These are phyloP conservation scores for Gymnoscelis rufifasciata DNA, from an alignment of 2,888 invertebrate genomes.

Conservation along the genomic window DNA sequence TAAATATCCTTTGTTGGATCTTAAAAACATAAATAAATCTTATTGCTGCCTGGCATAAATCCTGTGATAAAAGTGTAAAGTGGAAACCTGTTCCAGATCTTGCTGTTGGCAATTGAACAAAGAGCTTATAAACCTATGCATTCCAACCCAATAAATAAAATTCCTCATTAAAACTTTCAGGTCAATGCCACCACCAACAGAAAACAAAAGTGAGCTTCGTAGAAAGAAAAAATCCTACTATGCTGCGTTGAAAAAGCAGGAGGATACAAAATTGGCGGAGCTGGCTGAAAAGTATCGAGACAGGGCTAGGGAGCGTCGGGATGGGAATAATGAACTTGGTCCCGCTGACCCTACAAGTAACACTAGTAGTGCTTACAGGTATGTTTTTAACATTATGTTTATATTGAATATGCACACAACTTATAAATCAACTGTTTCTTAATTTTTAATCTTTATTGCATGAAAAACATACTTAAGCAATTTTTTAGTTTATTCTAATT, in stretches of 20 bases:
- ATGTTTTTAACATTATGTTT: too few relatives aligned
- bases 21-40: too few relatives aligned
- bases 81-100: too few relatives aligned
- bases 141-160: background rate
- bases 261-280: conserved; percentile 96
- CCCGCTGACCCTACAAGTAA: conserved; percentile 91
- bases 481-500: too few relatives aligned
- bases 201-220: conserved; percentile 89
- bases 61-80: too few relatives aligned
- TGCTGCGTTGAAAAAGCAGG: conserved; percentile 95
- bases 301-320: conserved; percentile 92
- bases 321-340: conserved; percentile 90
- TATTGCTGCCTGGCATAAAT: too few relatives aligned
- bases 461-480: too few relatives aligned
- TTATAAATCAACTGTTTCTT: too few relatives aligned
- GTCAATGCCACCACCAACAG: conserved; percentile 75
- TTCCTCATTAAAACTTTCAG: conserved; percentile 36
- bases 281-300: conserved; percentile 95
- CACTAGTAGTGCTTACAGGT: conserved; percentile 87
- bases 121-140: background rate
- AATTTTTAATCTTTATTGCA: too few relatives aligned
- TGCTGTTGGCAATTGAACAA: too few relatives aligned
- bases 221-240: conserved; percentile 97
- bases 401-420: too few relatives aligned
- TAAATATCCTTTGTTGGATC: too few relatives aligned